A percentile compares a stretch with the other conserved stretches of the same genome.
Evolutionary conservation across 1,140 invertebrate species (phyloP).

Genomic region (Ruditapes philippinarum): DNA sequence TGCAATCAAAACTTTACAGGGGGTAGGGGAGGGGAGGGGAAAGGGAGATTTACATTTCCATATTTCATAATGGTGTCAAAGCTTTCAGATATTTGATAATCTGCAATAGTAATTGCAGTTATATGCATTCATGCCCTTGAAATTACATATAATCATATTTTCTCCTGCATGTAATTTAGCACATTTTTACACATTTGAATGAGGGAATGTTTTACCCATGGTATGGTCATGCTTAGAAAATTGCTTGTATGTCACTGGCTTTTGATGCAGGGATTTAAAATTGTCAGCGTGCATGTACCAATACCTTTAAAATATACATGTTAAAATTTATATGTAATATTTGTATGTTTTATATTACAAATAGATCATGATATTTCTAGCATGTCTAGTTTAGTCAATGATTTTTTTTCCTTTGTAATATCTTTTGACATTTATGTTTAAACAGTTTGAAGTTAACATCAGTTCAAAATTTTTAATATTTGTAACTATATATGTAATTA

Average conservation of each 20-base stretch:
- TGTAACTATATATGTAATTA: too few relatives aligned
- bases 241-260: background rate
- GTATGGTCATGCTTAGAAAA: background rate
- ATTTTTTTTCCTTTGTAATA: too few relatives aligned
- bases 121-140: background rate
- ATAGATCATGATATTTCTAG: too few relatives aligned
- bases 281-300: background rate
- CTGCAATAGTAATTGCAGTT: background rate
- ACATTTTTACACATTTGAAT: background rate
- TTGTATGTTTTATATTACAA: background rate
- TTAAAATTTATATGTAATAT: background rate
- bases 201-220: background rate
- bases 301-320: too few relatives aligned
- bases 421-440: too few relatives aligned
- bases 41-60: too few relatives aligned
- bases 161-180: background rate
- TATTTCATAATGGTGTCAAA: too few relatives aligned
- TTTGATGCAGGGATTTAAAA: background rate
- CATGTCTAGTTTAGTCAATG: too few relatives aligned
- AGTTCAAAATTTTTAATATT: too few relatives aligned
- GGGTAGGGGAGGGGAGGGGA: too few relatives aligned
- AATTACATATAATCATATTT: background rate
- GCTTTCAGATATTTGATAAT: conserved; percentile 3
- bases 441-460: too few relatives aligned
- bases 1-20: too few relatives aligned